Base-by-base conservation (phyloP, 2,113 vertebrate genomes). In the Camelus dromedarius region DNA sequence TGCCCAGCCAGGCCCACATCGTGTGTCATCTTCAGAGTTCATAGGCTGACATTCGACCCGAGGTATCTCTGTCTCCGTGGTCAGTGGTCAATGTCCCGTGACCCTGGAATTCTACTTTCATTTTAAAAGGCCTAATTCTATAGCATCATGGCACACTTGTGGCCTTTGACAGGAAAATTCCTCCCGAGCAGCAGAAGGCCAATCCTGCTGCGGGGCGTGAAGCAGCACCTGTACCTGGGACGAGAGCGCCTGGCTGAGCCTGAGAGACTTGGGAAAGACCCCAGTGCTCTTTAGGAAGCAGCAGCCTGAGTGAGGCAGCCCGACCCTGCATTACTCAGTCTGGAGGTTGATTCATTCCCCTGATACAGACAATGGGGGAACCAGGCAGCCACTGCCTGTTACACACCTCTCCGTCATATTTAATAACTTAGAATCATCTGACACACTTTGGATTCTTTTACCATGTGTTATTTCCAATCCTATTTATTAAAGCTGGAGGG, bases 241-340 rank as follows among this genome's bases (percentile, higher is more conserved):
- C 2, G 5, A 3, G 35, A 58, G 42, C 54, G 26, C 48, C 10
- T 7, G 75, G 70, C 56, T 56, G 70, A 88, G 52, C 42, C 50
- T n/a, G 62, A 5, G 91, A 81, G 69, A 66, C 86, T 54, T 67
- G 85, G 96, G 93, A 79, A 93, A 85, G 89, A 64, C 83, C 95
- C 95, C 95, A 80, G 73, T 60, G 94, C 92, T 89, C 67, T 94
- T 88, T 73, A 96, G 94, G 95, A 97, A 96, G 50, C n/a, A 56
- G 91, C 75, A 62, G 50, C 79, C 77, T 0, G 1, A 2, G 32
- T 22, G 46, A 1, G 67, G 56, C 1, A 19, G 88, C 97, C 94
- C 86, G 94, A 66, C 97, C 97, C 95, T 83, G 38, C 11, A 8
- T 97, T 96, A 89, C 93, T 97, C 96, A 96, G 85, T 91, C 94